These are phyloP conservation scores for human (Homo sapiens) DNA, from an alignment of 2,113 vertebrate genomes.

Conservation along the genomic window GRCh38 chr12:58703501-58704000, in stretches of 20 bases:
- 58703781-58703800: not conserved
- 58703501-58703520: not conserved
- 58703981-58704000: conserved; percentile 88
- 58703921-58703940: conserved; percentile 72
- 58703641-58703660: not conserved
- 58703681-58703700: not conserved
- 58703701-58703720: not conserved
- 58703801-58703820: not conserved
- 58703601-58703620: not conserved
- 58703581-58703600: conserved; percentile 39
- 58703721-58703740: not conserved
- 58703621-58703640: conserved; percentile 32
- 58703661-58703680: not conserved
- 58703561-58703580: not conserved
- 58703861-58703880: not conserved
- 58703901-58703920: conserved; percentile 69
- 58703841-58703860: not conserved
- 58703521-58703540: not conserved
- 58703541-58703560: conserved; percentile 53
- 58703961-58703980: conserved; percentile 86
- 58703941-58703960: conserved; percentile 76
- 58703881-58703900: conserved; percentile 34
- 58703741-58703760: not conserved
- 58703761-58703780: not conserved
- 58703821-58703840: not conserved